Conservation (phyloP, 2,113 vertebrate genomes). For the Caretta caretta region DNA sequence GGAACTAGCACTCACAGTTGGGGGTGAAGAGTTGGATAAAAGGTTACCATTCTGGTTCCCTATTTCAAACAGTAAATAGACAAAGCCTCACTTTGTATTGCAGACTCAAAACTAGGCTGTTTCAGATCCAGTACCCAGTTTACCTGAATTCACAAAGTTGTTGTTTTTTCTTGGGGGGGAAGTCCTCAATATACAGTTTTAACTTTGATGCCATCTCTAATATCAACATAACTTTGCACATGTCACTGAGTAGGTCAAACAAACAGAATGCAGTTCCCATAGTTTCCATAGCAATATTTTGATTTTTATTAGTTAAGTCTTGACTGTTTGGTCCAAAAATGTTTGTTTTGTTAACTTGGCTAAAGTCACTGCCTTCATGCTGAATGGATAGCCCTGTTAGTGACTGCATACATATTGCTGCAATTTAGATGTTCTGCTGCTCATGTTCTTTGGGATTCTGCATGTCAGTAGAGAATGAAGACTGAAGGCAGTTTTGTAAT, state of each 20-base stretch:
- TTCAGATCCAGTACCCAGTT: neutral
- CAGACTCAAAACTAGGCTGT: neutral
- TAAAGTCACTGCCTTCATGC: neutral
- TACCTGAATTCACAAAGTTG: neutral
- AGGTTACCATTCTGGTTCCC: neutral
- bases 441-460: neutral
- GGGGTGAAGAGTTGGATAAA: neutral
- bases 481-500: neutral
- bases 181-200: neutral
- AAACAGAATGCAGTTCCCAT: neutral
- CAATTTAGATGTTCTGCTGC: neutral
- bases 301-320: neutral
- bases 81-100: fast-evolving
- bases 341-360: neutral
- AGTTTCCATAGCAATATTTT: neutral
- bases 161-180: neutral
- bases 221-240: neutral
- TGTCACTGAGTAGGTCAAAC: neutral
- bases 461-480: neutral
- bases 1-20: neutral
- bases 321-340: neutral
- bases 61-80: neutral
- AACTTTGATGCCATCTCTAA: neutral
- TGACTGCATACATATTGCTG: fast-evolving
- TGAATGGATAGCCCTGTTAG: neutral